Evolutionary conservation across 2,888 invertebrate genomes (phyloP).

Genomic region (Lordiphosa andalusiaca): DNA sequence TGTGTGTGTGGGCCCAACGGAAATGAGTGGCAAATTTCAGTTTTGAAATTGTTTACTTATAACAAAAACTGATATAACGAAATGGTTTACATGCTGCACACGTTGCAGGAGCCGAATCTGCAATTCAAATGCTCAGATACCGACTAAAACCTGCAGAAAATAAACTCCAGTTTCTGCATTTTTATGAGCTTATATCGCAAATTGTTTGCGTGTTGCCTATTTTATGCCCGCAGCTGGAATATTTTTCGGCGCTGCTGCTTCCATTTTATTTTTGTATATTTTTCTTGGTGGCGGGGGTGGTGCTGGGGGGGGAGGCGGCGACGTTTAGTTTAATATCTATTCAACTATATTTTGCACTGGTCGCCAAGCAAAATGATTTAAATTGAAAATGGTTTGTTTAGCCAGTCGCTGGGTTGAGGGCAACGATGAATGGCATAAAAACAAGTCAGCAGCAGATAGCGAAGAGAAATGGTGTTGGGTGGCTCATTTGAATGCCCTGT

Average conservation of each 20-base stretch:
- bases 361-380: constrained; percentile 51
- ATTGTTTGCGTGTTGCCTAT: constrained; percentile 54
- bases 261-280: constrained; percentile 15
- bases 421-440: constrained; percentile 17
- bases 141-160: constrained; percentile 13
- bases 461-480: constrained; percentile 1
- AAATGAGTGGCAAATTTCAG: constrained; percentile 50
- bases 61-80: constrained; percentile 42
- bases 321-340: constrained; percentile 26
- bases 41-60: constrained; percentile 60
- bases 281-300: not conserved
- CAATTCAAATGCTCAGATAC: constrained; percentile 52
- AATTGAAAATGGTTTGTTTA: constrained; percentile 60
- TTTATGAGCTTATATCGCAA: constrained; percentile 55
- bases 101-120: constrained; percentile 47
- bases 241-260: constrained; percentile 28
- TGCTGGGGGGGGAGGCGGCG: too few species aligned
- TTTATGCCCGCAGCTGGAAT: constrained; percentile 50
- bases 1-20: constrained; percentile 34
- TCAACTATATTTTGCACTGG: constrained; percentile 39
- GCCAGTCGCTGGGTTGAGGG: constrained; percentile 41
- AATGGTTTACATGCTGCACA: constrained; percentile 54
- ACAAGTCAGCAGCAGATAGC: constrained; percentile 35
- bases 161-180: constrained; percentile 38
- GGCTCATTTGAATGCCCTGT: constrained; percentile 10